A percentile compares a stretch with the other conserved stretches of the same genome.
These are phyloP conservation scores for Bombus difficillimus DNA, from an alignment of 1,140 invertebrate species.

Conservation along the genomic window DNA sequence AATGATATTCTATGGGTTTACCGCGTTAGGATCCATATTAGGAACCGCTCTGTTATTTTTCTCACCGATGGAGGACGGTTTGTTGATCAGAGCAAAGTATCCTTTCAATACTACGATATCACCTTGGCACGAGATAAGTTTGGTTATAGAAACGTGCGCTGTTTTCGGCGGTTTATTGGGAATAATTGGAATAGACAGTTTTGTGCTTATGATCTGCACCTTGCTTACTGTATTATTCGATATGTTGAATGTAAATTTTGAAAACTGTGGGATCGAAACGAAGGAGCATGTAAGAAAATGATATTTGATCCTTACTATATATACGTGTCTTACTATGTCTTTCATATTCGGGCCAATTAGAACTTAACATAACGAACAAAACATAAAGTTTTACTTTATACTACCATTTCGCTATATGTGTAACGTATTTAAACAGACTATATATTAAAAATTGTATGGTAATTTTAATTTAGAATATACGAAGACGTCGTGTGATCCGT, in stretches of 20 bases:
- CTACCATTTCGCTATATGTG: too few species aligned
- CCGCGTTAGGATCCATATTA: slow-evolving; percentile 39
- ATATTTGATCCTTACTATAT: neutral
- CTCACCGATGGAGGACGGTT: slow-evolving; percentile 57
- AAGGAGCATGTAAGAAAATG: neutral
- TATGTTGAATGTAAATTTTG: slow-evolving; percentile 56
- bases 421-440: neutral
- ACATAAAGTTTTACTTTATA: too few species aligned
- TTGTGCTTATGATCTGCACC: slow-evolving; percentile 36
- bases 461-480: too few species aligned
- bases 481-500: too few species aligned
- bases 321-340: neutral
- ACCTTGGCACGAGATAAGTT: slow-evolving; percentile 52
- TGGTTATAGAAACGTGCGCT: slow-evolving; percentile 54
- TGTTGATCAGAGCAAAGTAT: slow-evolving; percentile 67
- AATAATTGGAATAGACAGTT: slow-evolving; percentile 63
- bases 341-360: neutral
- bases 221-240: slow-evolving; percentile 52
- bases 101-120: slow-evolving; percentile 64
- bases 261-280: slow-evolving; percentile 31
- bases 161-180: slow-evolving; percentile 50
- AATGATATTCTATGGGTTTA: slow-evolving; percentile 53
- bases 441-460: neutral
- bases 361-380: neutral
- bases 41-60: slow-evolving; percentile 62